Conservation (phyloP, 2,797 vertebrate genomes). For the Lagodon rhomboides region DNA sequence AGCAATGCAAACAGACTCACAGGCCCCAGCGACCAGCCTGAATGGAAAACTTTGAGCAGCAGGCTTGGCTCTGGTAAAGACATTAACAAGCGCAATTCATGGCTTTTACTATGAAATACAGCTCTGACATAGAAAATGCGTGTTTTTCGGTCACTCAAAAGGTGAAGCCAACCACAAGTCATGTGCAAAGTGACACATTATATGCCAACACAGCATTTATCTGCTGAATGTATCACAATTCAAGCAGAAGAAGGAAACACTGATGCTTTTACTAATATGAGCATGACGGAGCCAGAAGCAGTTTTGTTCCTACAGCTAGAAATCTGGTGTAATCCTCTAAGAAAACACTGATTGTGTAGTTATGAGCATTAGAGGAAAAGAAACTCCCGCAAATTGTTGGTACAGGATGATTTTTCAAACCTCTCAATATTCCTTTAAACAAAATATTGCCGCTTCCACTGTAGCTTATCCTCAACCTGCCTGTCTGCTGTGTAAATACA, state of each 20-base stretch:
- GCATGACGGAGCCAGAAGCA: neutral
- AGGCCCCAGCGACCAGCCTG: constrained; percentile 16
- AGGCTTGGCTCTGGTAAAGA: constrained; percentile 6
- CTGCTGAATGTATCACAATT: neutral
- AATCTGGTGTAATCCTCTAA: neutral
- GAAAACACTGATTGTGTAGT: neutral
- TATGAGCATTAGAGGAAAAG: neutral
- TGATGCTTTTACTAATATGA: neutral
- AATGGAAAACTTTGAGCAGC: constrained; percentile 23
- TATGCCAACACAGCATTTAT: no score
- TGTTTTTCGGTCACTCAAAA: constrained; percentile 8
- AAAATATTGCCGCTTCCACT: neutral
- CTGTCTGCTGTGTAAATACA: neutral
- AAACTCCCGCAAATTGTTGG: neutral
- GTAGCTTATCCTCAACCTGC: neutral
- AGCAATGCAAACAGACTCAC: constrained; percentile 44
- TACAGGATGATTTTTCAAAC: neutral
- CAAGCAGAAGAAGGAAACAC: neutral
- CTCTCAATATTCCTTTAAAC: neutral
- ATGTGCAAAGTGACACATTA: neutral
- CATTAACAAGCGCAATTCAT: neutral
- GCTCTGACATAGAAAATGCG: constrained; percentile 1
- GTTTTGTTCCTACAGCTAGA: neutral
- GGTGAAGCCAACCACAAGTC: neutral
- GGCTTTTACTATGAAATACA: neutral